A percentile compares a stretch with the other conserved stretches of the same genome.
Conservation (phyloP, 2,113 vertebrate species). For the Ochotona princeps region DNA sequence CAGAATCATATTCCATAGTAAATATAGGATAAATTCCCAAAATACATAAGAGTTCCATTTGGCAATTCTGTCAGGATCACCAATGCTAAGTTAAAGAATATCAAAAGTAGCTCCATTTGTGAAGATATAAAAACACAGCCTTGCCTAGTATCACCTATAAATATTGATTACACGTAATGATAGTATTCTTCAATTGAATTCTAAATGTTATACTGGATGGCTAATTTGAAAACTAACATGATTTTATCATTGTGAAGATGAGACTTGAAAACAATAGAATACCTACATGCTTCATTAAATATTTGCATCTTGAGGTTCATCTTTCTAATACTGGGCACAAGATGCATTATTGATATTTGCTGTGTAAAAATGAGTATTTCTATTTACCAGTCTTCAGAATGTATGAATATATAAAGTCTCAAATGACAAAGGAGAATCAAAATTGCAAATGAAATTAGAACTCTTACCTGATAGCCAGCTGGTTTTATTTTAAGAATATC, state of each 20-base stretch:
- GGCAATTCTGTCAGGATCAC: background rate
- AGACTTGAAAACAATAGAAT: background rate
- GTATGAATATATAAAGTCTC: background rate
- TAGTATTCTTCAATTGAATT: constrained; percentile 9
- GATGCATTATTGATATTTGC: background rate
- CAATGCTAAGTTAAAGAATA: background rate
- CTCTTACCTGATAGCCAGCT: background rate
- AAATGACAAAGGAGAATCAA: constrained; percentile 16
- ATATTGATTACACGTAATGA: background rate
- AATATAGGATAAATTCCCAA: background rate
- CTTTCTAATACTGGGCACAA: background rate
- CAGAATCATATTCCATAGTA: background rate
- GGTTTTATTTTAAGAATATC: background rate
- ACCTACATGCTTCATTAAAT: background rate
- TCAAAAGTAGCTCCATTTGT: background rate
- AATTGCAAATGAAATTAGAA: background rate
- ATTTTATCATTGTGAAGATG: background rate
- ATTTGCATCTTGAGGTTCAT: background rate
- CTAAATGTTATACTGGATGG: background rate
- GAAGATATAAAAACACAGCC: background rate
- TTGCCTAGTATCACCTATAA: background rate
- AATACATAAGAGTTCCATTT: background rate
- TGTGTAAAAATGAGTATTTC: background rate
- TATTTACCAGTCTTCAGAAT: background rate
- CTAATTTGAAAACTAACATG: background rate